These are phyloP conservation scores for Sturnira hondurensis DNA, from an alignment of 2,113 vertebrate species.

Conservation along the genomic window DNA sequence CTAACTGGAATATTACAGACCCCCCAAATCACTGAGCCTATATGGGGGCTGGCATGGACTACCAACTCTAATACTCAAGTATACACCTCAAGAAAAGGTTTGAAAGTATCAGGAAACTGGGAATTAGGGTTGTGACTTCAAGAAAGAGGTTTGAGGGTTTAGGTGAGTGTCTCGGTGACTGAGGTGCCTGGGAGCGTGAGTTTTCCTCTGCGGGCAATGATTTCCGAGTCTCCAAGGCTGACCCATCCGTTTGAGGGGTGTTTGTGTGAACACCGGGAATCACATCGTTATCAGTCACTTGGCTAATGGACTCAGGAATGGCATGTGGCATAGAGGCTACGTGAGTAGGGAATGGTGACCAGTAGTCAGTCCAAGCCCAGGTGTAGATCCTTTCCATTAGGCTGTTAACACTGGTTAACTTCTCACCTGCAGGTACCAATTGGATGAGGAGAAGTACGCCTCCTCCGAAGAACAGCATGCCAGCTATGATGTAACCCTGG, in stretches of 20 bases:
- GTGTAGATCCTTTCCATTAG: neutral
- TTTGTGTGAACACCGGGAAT: neutral
- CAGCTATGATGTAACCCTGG: slow-evolving; percentile 84
- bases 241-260: neutral
- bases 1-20: neutral
- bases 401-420: neutral
- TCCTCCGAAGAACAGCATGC: slow-evolving; percentile 85
- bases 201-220: neutral
- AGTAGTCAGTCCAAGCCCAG: neutral
- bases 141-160: neutral
- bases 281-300: neutral
- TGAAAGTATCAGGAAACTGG: neutral
- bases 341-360: neutral
- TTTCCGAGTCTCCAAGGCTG: neutral
- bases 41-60: neutral
- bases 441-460: slow-evolving; percentile 87
- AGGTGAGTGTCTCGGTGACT: neutral
- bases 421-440: slow-evolving; percentile 86
- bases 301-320: neutral
- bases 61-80: neutral
- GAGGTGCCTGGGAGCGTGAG: neutral
- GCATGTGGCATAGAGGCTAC: neutral
- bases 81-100: neutral
- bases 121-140: neutral
- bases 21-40: neutral